These are phyloP conservation scores for Onchidella celtica DNA, from an alignment of 2,888 invertebrate genomes.

Conservation along the genomic window DNA sequence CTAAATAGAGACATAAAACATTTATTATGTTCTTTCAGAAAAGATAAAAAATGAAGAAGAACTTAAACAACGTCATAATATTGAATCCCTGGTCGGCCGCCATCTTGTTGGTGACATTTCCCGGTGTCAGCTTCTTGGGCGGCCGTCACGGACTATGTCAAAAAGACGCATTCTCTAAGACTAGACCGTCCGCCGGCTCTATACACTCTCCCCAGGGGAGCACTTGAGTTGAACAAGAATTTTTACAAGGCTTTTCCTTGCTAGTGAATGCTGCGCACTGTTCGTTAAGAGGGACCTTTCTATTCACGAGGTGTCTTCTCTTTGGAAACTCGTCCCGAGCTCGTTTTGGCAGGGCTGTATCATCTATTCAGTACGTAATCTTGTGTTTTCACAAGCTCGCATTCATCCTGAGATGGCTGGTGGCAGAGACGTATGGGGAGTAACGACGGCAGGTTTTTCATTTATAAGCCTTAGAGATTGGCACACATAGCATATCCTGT, in stretches of 20 bases:
- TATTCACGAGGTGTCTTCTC: not conserved
- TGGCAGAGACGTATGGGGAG: no score
- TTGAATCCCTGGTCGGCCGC: not conserved
- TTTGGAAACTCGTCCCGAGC: not conserved
- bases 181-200: not conserved
- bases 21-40: no score
- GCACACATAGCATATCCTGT: no score
- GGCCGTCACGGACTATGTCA: not conserved
- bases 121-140: slow-evolving; percentile 18
- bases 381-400: not conserved
- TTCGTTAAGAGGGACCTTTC: not conserved
- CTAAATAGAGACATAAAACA: no score
- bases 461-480: no score
- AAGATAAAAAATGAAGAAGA: no score
- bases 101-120: not conserved
- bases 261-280: not conserved
- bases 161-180: slow-evolving; percentile 7
- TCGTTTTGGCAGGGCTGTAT: not conserved
- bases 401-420: not conserved
- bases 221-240: not conserved
- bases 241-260: not conserved
- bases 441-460: no score
- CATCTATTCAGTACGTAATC: not conserved
- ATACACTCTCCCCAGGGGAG: not conserved
- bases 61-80: slow-evolving; percentile 4